phyloP scores from a whole-genome alignment of 2,797 vertebrate species.

The Premnoplex brunnescens region DNA sequence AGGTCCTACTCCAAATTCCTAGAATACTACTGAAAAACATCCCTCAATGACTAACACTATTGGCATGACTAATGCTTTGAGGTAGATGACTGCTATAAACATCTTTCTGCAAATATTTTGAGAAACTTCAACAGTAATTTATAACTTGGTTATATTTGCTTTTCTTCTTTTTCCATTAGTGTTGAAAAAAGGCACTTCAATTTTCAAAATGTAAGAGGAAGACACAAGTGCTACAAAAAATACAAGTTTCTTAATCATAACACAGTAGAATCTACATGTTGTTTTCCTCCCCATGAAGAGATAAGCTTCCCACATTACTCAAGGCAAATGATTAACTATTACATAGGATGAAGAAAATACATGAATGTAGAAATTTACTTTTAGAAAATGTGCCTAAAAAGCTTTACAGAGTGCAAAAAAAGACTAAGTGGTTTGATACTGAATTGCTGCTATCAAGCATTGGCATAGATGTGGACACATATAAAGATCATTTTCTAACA shows the following conservation, averaged over 20 bases:
- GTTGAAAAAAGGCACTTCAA: neutral
- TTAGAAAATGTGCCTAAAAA: neutral
- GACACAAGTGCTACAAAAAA: neutral
- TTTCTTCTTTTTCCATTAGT: neutral
- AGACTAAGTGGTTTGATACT: neutral
- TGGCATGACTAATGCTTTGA: neutral
- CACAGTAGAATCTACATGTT: neutral
- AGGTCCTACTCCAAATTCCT: neutral
- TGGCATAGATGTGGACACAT: neutral
- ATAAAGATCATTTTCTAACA: neutral
- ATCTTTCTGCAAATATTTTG: neutral
- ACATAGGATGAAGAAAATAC: neutral
- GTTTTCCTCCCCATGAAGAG: neutral
- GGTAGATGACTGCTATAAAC: neutral
- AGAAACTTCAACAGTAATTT: neutral
- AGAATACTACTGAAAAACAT: neutral
- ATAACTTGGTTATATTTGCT: neutral
- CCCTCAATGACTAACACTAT: neutral
- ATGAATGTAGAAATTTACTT: fast-evolving
- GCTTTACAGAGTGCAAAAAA: neutral
- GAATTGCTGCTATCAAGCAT: neutral
- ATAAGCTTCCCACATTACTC: neutral
- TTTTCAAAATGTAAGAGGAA: neutral
- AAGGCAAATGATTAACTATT: neutral
- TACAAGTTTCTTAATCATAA: neutral